A percentile compares a stretch with the other conserved stretches of the same genome.
These are phyloP conservation scores for Venustaconcha ellipsiformis DNA, from an alignment of 1,140 invertebrate genomes.

Conservation along the genomic window DNA sequence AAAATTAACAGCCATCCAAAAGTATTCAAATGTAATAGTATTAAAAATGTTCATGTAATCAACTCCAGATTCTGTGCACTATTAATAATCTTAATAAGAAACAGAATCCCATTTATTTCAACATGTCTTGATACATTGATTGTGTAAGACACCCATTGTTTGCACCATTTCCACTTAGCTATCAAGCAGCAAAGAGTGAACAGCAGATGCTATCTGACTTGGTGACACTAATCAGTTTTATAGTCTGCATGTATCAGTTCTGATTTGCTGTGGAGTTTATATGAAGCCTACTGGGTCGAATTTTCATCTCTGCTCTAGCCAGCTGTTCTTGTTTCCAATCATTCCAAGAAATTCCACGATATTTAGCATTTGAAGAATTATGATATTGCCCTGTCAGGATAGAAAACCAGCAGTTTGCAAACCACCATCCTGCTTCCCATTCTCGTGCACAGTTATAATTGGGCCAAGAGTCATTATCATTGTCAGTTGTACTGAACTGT, in stretches of 20 bases:
- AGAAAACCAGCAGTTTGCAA: slow-evolving; percentile 87
- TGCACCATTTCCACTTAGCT: no score
- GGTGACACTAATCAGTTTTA: no score
- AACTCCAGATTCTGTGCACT: no score
- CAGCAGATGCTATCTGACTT: no score
- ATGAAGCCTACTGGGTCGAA: slow-evolving; percentile 71
- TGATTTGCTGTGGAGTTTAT: slow-evolving; percentile 8
- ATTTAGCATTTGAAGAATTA: slow-evolving; percentile 79
- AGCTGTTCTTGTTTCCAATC: slow-evolving; percentile 88
- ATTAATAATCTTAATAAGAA: no score
- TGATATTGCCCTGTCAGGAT: slow-evolving; percentile 93
- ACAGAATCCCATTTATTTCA: no score
- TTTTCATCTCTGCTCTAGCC: slow-evolving; percentile 83
- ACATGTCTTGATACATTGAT: no score
- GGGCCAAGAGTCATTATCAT: slow-evolving; percentile 79
- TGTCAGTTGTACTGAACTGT: slow-evolving; percentile 79
- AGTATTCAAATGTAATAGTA: no score
- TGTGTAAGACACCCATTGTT: no score
- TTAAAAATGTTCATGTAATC: no score
- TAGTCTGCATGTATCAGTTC: background rate
- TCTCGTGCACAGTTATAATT: slow-evolving; percentile 78
- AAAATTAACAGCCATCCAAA: no score
- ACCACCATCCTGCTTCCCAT: slow-evolving; percentile 72
- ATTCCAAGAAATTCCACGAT: slow-evolving; percentile 85
- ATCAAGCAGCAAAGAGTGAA: no score